Base-by-base conservation (phyloP, 2,888 invertebrate species). In the Yponomeuta plumbellus region DNA sequence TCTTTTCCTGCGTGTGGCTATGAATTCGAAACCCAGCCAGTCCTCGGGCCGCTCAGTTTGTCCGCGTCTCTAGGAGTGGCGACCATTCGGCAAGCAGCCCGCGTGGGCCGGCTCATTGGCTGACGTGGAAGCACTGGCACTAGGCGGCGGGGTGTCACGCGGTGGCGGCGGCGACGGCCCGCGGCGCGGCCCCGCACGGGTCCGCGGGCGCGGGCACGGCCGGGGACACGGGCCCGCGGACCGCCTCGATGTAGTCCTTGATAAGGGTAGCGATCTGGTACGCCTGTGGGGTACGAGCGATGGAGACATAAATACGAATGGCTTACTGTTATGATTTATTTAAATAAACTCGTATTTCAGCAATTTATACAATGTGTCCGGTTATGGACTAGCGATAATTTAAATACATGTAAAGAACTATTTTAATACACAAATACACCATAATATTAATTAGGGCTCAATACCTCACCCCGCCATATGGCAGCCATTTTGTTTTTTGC, bases 191-290 rank as follows among this genome's bases (percentile, higher is more conserved):
- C 65, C 69, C 66, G 68, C 65, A 52, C 74, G 73, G 65, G 75
- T 69, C 67, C 64, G 69, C 67, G 64, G 79, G 75, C 69, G 71
- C 68, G 65, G 79, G 70, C 75, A 81, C 87, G 13, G 88, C 88
- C 66, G 91, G 89, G 66, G 83, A 86, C 78, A 91, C 91, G 20
- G 91, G 91, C 76, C 91, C 91, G 78, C 91, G 91, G 63, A 90
- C 90, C 69, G 91, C 91, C 74, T 91, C 91, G 72, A 91, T 91
- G 86, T 98, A 98, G 86, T 98, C 98, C 80, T 96, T 95, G 76
- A 98, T 97, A 70, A 98, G 92, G 68, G 97, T 97, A 68, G 97
- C 97, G 80, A 98, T 97, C 91, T 98, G 97, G 89, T 97, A 96
- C 69, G 97, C 97, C 96, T 98, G 88, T 6, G 74, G 67, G 68